A percentile compares a stretch with the other conserved stretches of the same genome.
These are phyloP conservation scores for Heliocidaris tuberculata DNA, from an alignment of 35 echinoderm and acorn worm genomes.

Conservation along the genomic window DNA sequence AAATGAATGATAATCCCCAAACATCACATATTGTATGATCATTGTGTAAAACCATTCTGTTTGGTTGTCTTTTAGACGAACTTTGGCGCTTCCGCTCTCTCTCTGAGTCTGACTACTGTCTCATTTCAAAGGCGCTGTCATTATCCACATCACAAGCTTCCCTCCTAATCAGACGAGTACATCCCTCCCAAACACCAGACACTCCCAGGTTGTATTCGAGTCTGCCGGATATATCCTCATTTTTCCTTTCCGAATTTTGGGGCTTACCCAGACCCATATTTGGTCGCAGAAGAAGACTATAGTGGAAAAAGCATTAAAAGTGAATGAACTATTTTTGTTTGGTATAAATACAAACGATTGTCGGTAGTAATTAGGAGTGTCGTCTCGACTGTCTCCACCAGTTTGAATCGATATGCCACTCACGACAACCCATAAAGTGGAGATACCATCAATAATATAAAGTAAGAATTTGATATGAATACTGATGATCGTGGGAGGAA, in stretches of 20 bases:
- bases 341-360: slow-evolving; percentile 4
- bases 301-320: not conserved
- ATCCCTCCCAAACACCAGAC: not conserved
- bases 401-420: no score
- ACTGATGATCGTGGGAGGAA: no score
- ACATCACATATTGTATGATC: no score
- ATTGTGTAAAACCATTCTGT: not conserved
- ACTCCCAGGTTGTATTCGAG: not conserved
- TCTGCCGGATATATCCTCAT: not conserved
- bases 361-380: not conserved
- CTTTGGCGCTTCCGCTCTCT: not conserved
- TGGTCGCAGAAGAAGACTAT: not conserved
- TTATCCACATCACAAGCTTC: not conserved
- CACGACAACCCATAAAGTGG: no score
- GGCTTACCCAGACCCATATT: not conserved
- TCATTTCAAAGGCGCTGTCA: not conserved
- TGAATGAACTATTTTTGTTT: slow-evolving; percentile 19
- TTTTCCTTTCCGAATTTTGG: not conserved
- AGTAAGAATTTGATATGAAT: no score
- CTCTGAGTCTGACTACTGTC: not conserved
- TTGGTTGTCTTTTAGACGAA: not conserved
- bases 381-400: not conserved
- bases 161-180: not conserved
- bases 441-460: no score
- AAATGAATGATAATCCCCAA: no score